phyloP scores from a whole-genome alignment of 2,888 invertebrate species.

The Cheilosia urbana region DNA sequence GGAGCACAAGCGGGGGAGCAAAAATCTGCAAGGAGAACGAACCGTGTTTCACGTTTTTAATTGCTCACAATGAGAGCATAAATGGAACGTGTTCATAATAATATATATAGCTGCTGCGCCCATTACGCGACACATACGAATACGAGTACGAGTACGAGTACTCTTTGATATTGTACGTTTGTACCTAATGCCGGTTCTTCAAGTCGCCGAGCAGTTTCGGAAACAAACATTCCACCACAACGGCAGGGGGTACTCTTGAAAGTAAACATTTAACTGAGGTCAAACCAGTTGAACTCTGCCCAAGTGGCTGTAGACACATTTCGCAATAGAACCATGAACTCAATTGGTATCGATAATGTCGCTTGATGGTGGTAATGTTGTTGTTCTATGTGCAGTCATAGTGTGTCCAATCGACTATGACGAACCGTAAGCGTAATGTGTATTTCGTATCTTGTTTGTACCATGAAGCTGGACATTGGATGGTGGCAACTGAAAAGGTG shows the following conservation, averaged over 20 bases:
- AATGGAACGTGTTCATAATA: slow-evolving; percentile 59
- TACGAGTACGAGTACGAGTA: too few species aligned
- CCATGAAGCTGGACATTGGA: slow-evolving; percentile 4
- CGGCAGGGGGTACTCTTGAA: slow-evolving; percentile 30
- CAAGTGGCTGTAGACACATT: slow-evolving; percentile 16
- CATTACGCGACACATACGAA: slow-evolving; percentile 7
- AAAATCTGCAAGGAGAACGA: slow-evolving; percentile 6
- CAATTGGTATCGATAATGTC: slow-evolving; percentile 59
- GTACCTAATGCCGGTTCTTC: not conserved
- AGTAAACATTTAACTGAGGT: slow-evolving; percentile 61
- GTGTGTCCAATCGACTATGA: slow-evolving; percentile 4
- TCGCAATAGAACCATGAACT: slow-evolving; percentile 63
- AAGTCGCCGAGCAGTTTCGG: not conserved
- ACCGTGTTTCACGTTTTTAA: slow-evolving; percentile 53
- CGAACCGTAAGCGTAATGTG: slow-evolving; percentile 6
- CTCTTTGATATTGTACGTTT: not conserved
- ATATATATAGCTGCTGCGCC: slow-evolving; percentile 24
- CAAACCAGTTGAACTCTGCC: slow-evolving; percentile 63
- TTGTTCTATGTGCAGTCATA: slow-evolving; percentile 4
- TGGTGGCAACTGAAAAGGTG: slow-evolving; percentile 36
- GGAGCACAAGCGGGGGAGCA: slow-evolving; percentile 26
- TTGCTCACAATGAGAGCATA: slow-evolving; percentile 66
- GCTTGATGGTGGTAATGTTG: not conserved
- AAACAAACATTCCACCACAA: not conserved
- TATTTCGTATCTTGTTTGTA: not conserved